Conservation (phyloP, 2,888 invertebrate species). For the Plemyria rubiginata region DNA sequence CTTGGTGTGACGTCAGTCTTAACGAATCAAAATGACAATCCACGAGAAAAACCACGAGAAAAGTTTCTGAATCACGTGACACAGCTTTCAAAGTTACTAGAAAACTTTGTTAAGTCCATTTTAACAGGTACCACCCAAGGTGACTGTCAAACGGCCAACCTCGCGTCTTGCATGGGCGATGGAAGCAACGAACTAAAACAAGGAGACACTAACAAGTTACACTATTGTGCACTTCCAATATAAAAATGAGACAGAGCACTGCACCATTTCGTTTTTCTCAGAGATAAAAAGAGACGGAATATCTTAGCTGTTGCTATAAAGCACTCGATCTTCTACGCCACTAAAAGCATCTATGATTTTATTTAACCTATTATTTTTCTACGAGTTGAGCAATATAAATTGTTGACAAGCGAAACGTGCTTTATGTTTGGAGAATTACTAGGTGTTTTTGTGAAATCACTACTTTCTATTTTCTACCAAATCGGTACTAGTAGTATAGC, state of each 20-base stretch:
- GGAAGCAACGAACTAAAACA: constrained; percentile 72
- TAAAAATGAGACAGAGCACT: background rate
- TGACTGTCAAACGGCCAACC: constrained; percentile 68
- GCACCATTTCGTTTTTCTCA: background rate
- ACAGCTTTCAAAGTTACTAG: constrained; percentile 26
- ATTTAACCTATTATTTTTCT: background rate
- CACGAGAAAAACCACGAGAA: background rate
- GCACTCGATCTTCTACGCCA: background rate
- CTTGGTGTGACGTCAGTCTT: constrained; percentile 12
- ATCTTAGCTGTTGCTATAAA: background rate
- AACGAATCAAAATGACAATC: constrained; percentile 1
- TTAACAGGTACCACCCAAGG: constrained; percentile 27
- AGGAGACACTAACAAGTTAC: constrained; percentile 17
- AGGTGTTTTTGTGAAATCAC: background rate
- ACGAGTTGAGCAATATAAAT: background rate
- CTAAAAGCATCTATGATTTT: background rate
- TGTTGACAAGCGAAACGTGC: background rate
- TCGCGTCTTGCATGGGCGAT: constrained; percentile 66
- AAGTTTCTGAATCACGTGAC: constrained; percentile 19
- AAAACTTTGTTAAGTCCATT: constrained; percentile 35
- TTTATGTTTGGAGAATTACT: background rate
- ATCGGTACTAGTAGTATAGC: background rate
- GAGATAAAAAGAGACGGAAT: background rate
- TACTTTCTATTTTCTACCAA: background rate
- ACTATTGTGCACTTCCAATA: background rate